Conservation (phyloP, 2,113 vertebrate genomes). For the Dromiciops gliroides region DNA sequence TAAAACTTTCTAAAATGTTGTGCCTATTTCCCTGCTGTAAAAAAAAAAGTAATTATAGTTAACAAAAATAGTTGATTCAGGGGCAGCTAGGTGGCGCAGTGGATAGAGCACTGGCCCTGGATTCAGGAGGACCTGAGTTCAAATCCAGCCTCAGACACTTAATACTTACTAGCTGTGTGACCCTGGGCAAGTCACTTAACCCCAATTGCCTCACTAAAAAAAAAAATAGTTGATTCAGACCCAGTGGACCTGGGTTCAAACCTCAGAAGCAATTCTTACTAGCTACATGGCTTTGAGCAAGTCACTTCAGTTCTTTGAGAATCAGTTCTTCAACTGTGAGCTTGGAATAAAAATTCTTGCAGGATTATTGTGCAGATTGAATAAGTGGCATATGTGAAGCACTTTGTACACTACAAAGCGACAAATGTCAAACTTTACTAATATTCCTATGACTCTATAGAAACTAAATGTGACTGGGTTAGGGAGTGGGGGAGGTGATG, state of each 20-base stretch:
- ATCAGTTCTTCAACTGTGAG: neutral
- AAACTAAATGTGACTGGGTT: neutral
- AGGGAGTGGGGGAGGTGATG: no score
- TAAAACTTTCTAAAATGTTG: conserved; percentile 14
- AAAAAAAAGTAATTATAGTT: conserved; percentile 18
- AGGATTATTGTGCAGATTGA: neutral
- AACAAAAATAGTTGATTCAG: neutral
- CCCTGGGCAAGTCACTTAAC: no score
- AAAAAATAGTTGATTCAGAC: neutral
- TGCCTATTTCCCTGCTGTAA: conserved; percentile 9
- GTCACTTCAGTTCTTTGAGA: neutral
- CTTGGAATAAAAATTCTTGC: neutral
- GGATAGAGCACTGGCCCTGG: no score
- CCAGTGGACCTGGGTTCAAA: neutral
- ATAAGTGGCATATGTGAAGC: neutral
- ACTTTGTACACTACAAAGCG: neutral
- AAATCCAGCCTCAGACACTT: no score
- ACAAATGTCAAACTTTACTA: neutral
- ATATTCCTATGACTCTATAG: neutral
- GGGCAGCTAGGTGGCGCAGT: no score
- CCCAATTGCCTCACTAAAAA: no score
- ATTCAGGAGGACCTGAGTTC: no score
- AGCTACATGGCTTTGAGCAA: neutral
- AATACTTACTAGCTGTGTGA: no score
- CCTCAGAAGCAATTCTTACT: neutral